Evolutionary conservation across 2,113 vertebrate genomes (phyloP), one percentile per base, ranked within the genome.

Genomic region (Eubucco bourcierii): DNA sequence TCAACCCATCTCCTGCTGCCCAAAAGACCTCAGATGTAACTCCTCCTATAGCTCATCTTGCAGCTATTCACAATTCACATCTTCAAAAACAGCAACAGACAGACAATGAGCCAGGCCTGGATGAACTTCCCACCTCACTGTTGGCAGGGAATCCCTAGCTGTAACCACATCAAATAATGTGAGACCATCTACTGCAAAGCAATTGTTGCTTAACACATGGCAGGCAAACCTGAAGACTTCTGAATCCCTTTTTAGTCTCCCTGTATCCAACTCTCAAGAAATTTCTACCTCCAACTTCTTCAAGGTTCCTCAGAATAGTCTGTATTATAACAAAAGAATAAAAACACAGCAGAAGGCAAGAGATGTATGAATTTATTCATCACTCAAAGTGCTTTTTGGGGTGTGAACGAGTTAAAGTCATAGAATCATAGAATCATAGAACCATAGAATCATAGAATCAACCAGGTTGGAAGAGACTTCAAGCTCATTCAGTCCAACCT

Each of bases 141-240:
- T 47, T 1, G 0, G 76, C 67, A 83, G 68, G 72, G 56, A 90
- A 8, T 80, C 79, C 68, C 25, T 89, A 73, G 85, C 56, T 67
- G 33, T 33, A 90, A 90, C 90, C 82, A 94, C 93, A 94, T 94
- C 90, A 95, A 95, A 85, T 53, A 79, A 46, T 60, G 52, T 3
- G 15, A 29, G 68, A 80, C 72, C 68, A 23, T 16, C 61, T 71
- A 87, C 33, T 31, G 64, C 47, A 87, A 80, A 90, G 31, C 46
- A 91, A 63, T 37, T 66, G 34, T 73, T 76, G 19, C 72, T 70
- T 65, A 87, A 92, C 84, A 94, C 52, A 72, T 77, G 79, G 58
- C 72, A 21, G 65, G 44, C 61, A 84, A 77, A 46, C 39, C 65
- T 80, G 34, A 5, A 66, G 67, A 66, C 18, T 88, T 92, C 55